These are phyloP conservation scores for Pegea sp. DNA, from an alignment of 23 tunicate species.

Conservation along the genomic window DNA sequence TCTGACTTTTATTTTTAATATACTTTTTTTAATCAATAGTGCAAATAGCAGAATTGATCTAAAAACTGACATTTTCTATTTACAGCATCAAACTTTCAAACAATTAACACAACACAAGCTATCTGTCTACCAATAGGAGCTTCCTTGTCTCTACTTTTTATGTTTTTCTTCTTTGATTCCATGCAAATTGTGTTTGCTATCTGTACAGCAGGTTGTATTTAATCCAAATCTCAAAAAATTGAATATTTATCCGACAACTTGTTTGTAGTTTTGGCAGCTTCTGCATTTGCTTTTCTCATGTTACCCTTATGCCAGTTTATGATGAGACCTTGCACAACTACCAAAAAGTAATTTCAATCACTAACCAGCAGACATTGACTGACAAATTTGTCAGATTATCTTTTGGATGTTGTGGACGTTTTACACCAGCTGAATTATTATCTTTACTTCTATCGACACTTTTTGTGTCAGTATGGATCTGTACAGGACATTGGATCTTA, in stretches of 20 bases:
- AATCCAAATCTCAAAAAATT: too few species aligned
- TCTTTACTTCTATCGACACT: conserved; percentile 49
- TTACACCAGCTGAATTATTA: conserved; percentile 83
- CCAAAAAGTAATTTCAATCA: conserved; percentile 57
- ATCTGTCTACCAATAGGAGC: conserved; percentile 86
- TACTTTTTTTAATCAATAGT: background rate
- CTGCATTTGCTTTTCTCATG: conserved; percentile 90
- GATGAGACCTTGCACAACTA: conserved; percentile 52
- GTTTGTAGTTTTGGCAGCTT: conserved; percentile 76
- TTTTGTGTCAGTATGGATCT: conserved; percentile 86
- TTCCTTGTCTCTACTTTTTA: conserved; percentile 66
- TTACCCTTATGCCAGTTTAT: conserved; percentile 83
- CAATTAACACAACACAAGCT: conserved; percentile 86
- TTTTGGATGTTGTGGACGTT: conserved; percentile 73
- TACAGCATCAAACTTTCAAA: conserved; percentile 74
- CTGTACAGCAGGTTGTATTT: conserved; percentile 62
- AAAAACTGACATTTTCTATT: conserved; percentile 2
- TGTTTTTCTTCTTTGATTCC: conserved; percentile 96
- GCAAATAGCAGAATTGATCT: background rate
- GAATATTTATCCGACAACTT: background rate
- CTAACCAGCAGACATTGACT: background rate
- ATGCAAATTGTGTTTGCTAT: conserved; percentile 94
- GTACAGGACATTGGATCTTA: conserved; percentile 83
- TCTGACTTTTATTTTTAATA: too few species aligned
- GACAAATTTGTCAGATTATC: conserved; percentile 25